Conservation (phyloP, 2,888 invertebrate species). For the Diabrotica balteata region DNA sequence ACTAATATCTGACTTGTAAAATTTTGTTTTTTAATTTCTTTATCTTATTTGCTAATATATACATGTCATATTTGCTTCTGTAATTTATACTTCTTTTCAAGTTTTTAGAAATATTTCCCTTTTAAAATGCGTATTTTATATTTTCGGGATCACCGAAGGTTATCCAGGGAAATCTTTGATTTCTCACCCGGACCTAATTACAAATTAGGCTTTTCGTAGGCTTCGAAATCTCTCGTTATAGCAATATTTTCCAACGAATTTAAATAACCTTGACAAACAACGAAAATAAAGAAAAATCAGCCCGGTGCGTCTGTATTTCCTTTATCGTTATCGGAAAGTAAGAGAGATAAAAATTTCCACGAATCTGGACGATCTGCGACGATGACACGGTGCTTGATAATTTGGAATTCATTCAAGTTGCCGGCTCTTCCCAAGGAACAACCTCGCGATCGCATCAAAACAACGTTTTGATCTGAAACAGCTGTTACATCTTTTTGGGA, state of each 20-base stretch:
- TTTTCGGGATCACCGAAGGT: no score
- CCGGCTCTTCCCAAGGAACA: conserved; percentile 10
- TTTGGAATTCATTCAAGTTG: conserved; percentile 21
- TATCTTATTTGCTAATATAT: no score
- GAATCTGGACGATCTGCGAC: conserved; percentile 23
- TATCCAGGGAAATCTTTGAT: no score
- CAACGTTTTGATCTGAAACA: conserved; percentile 15
- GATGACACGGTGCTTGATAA: conserved; percentile 15
- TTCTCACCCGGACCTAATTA: no score
- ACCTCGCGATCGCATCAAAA: conserved; percentile 8
- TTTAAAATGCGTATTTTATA: no score
- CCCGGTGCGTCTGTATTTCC: conserved; percentile 1
- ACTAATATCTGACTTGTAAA: no score
- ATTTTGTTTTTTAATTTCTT: no score
- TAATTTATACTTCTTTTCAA: no score
- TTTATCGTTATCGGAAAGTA: conserved; percentile 14
- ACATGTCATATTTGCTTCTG: no score
- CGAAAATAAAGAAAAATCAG: not conserved
- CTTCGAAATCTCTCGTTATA: not conserved
- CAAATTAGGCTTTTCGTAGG: no score
- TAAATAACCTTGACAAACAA: not conserved
- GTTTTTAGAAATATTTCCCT: no score
- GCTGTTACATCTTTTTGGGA: conserved; percentile 16
- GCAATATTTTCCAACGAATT: not conserved
- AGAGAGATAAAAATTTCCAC: conserved; percentile 22